A percentile compares a stretch with the other conserved stretches of the same genome.
Evolutionary conservation across 2,113 vertebrate genomes (phyloP).

Genomic region (Chroicocephalus ridibundus): DNA sequence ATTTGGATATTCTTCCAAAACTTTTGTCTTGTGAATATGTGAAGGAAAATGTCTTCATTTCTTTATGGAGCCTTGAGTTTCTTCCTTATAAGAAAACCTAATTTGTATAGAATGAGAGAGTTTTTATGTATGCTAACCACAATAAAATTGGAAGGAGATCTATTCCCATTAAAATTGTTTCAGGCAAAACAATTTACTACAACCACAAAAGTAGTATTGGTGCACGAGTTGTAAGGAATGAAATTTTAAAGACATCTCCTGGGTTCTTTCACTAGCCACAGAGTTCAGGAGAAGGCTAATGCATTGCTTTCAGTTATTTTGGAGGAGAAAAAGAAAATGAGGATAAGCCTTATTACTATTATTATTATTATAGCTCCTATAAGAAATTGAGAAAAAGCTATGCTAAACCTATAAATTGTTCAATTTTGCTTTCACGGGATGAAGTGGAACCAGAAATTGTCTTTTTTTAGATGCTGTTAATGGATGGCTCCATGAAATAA

Average conservation of each 20-base stretch:
- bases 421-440: slow-evolving; percentile 1
- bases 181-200: slow-evolving; percentile 15
- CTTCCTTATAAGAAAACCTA: neutral
- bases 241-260: neutral
- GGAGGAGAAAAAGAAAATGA: neutral
- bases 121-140: neutral
- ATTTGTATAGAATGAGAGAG: neutral
- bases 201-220: neutral
- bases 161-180: neutral
- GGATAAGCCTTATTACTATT: neutral
- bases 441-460: neutral
- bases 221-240: slow-evolving; percentile 3
- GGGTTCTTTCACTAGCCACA: neutral
- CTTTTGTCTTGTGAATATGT: neutral
- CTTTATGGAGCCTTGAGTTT: neutral
- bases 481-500: neutral
- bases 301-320: neutral
- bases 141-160: slow-evolving; percentile 19
- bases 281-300: neutral
- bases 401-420: neutral
- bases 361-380: neutral
- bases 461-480: neutral
- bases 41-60: neutral
- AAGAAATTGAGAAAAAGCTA: neutral
- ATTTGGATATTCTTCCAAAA: neutral